Base-by-base conservation (phyloP, 2,113 vertebrate species). In the Cephalopholis sonnerati region DNA sequence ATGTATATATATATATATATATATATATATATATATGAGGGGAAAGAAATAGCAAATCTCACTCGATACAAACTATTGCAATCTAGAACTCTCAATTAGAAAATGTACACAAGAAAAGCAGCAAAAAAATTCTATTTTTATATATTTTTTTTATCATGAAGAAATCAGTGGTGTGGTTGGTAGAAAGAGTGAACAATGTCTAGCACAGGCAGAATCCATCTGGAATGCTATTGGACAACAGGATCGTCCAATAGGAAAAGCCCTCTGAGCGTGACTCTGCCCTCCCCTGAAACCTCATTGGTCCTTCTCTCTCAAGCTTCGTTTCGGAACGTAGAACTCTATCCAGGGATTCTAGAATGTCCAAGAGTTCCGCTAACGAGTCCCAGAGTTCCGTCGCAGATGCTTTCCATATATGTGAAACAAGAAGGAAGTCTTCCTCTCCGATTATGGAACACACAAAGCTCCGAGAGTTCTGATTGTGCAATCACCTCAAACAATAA, bases 121-220 rank as follows among this genome's bases (percentile, higher is more conserved):
- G 95, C 95, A 95, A 93, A 94, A 87, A 70, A 75, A 86, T 27
- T 73, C 73, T 78, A 83, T 82, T 85, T 92, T 87, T 79, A 84
- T 91, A 77, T 83, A 68, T 82, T 88, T 88, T 83, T 82, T 83
- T 80, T 81, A 80, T 84, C 62, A 78, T 79, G 86, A 92, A 93
- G 76, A 93, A 64, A 94, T 94, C 95, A 96, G 95, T 96, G 95
- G 95, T 94, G 95, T 95, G 83, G 88, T 96, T 89, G 91, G 77
- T 93, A 81, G 79, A 81, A 86, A 89, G 82, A 86, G 81, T 72
- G 79, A 86, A 79, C 83, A 85, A 79, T 79, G 77, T 83, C 88
- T 85, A 46, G 79, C 68, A 82, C 70, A 74, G 84, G 79, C 81
- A 82, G 65, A 73, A 62, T 89, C 69, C 84, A 68, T 87, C 87